A percentile compares a stretch with the other conserved stretches of the same genome.
These are phyloP conservation scores for Ara ararauna DNA, from an alignment of 2,797 vertebrate species.

Conservation along the genomic window DNA sequence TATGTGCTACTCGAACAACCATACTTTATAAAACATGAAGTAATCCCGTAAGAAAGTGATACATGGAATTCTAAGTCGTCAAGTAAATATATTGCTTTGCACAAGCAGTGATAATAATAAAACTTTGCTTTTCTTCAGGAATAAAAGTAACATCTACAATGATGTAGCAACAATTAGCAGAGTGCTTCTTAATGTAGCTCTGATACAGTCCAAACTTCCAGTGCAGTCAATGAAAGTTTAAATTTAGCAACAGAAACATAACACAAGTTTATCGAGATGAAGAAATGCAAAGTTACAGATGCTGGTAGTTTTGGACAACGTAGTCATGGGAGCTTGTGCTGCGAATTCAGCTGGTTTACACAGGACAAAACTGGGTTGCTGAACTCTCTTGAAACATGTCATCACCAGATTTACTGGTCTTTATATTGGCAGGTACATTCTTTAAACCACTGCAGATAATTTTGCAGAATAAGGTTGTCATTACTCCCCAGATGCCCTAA, in stretches of 20 bases:
- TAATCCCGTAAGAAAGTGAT: background rate
- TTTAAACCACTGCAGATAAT: background rate
- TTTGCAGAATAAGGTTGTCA: background rate
- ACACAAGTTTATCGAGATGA: accelerated
- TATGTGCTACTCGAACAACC: background rate
- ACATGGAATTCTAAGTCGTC: background rate
- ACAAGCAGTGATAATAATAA: background rate
- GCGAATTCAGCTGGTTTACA: background rate
- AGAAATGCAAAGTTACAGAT: background rate
- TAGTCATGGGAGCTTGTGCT: accelerated
- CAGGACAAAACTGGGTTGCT: background rate
- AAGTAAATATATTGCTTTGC: background rate
- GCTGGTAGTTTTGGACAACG: background rate
- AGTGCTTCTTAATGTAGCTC: background rate
- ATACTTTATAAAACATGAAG: background rate
- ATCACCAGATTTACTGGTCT: background rate
- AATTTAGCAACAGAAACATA: background rate
- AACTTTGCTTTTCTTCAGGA: background rate
- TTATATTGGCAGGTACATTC: background rate
- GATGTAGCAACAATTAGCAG: background rate
- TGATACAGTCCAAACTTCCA: background rate
- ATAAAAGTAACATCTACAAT: background rate
- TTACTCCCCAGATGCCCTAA: background rate
- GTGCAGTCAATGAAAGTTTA: background rate
- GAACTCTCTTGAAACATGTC: background rate